A percentile compares a stretch with the other conserved stretches of the same genome.
These are phyloP conservation scores for Tapera naevia DNA, from an alignment of 2,797 vertebrate species.

Conservation along the genomic window DNA sequence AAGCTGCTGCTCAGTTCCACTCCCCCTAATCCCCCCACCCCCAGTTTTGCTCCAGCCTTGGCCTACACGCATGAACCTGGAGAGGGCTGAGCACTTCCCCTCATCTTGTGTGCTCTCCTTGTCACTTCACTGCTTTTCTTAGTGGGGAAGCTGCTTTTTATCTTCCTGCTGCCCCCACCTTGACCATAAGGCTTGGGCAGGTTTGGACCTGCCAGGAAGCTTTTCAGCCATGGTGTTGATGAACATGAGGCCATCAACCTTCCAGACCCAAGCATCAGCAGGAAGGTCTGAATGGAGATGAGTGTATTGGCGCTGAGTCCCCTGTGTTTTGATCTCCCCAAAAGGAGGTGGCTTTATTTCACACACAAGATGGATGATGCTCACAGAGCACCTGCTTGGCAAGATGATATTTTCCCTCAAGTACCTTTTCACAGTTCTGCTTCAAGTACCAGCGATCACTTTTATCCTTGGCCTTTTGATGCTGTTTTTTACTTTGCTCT, in stretches of 20 bases:
- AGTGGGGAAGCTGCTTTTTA: background rate
- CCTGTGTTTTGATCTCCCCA: background rate
- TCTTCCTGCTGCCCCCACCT: background rate
- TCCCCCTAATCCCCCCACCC: too few relatives aligned
- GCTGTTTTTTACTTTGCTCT: background rate
- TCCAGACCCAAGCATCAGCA: rapidly evolving
- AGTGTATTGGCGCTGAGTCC: background rate
- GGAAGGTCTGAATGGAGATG: background rate
- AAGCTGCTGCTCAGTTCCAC: background rate
- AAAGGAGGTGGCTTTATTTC: background rate
- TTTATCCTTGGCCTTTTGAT: background rate
- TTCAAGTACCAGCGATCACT: background rate
- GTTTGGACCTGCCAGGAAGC: background rate
- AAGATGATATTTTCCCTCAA: background rate
- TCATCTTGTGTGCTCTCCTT: background rate
- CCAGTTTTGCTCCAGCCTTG: background rate
- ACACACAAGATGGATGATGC: too few relatives aligned
- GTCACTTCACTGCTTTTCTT: background rate
- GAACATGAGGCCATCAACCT: rapidly evolving
- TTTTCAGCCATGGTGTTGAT: background rate
- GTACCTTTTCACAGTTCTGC: background rate
- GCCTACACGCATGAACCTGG: background rate
- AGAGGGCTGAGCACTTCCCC: background rate
- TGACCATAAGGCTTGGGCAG: background rate
- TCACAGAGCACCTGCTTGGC: background rate